A percentile compares a stretch with the other conserved stretches of the same genome.
phyloP scores from a whole-genome alignment of 1,140 invertebrate genomes.

The Caenorhabditis inopinata region DNA sequence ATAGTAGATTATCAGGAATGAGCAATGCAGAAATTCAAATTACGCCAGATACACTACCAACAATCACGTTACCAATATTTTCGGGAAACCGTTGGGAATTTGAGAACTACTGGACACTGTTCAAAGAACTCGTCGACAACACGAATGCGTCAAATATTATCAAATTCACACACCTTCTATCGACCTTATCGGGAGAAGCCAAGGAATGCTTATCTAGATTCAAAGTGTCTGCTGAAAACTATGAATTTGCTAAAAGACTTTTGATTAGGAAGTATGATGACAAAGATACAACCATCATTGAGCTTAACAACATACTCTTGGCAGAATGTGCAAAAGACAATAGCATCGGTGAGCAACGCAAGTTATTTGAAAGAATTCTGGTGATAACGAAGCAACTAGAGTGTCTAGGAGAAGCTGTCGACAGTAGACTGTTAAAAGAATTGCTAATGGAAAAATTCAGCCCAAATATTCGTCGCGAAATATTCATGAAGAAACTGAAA shows the following conservation, averaged over 20 bases:
- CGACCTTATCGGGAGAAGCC: not conserved
- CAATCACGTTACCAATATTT: too few species aligned
- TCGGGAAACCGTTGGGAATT: too few species aligned
- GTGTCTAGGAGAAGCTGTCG: not conserved
- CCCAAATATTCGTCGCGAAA: not conserved
- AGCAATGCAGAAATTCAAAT: too few species aligned
- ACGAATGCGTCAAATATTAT: not conserved
- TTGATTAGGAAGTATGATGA: not conserved
- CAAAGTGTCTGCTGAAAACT: not conserved
- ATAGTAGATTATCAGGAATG: too few species aligned
- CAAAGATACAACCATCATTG: not conserved
- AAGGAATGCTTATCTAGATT: too few species aligned
- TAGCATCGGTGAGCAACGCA: not conserved
- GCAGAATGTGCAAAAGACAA: not conserved
- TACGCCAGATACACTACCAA: too few species aligned
- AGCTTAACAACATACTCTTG: not conserved
- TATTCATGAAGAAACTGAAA: not conserved
- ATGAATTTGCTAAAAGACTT: not conserved
- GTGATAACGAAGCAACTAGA: not conserved
- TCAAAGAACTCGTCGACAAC: not conserved
- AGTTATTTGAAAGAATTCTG: not conserved
- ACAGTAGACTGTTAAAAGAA: not conserved
- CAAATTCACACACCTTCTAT: not conserved
- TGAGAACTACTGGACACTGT: not conserved
- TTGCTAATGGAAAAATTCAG: not conserved